phyloP scores from a whole-genome alignment of 2,888 invertebrate species.

The Nemotelus nigrinus region DNA sequence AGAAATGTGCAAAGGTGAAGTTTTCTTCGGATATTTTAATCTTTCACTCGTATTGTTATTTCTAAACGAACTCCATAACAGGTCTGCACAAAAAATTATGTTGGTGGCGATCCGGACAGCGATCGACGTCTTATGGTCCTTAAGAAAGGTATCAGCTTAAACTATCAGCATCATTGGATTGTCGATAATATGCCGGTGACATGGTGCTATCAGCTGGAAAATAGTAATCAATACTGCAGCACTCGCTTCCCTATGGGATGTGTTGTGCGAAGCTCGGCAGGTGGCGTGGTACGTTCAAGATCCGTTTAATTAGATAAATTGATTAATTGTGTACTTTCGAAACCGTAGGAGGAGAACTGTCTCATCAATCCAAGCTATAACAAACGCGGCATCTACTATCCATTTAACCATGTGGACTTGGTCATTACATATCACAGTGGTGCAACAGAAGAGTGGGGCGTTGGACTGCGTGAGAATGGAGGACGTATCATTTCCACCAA shows the following conservation, averaged over 20 bases:
- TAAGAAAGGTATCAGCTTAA: slow-evolving; percentile 90
- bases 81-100: slow-evolving; percentile 77
- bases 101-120: slow-evolving; percentile 71
- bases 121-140: slow-evolving; percentile 81
- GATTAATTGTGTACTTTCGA: not conserved
- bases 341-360: slow-evolving; percentile 67
- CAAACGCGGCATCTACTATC: slow-evolving; percentile 81
- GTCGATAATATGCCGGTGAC: slow-evolving; percentile 99
- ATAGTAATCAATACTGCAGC: slow-evolving; percentile 84
- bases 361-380: slow-evolving; percentile 70
- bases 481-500: slow-evolving; percentile 89
- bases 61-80: slow-evolving; percentile 46
- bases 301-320: not conserved
- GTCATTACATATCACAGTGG: slow-evolving; percentile 94
- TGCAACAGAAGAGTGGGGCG: slow-evolving; percentile 86
- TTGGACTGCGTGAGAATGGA: slow-evolving; percentile 78
- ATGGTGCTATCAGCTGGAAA: slow-evolving; percentile 87
- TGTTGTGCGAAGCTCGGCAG: slow-evolving; percentile 71
- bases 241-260: slow-evolving; percentile 99
- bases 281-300: slow-evolving; percentile 55
- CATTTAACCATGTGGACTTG: slow-evolving; percentile 97
- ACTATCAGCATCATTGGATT: slow-evolving; percentile 99
- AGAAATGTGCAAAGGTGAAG: slow-evolving; percentile 68
- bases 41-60: not conserved
- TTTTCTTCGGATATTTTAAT: not conserved